These are phyloP conservation scores for Rhopilema esculentum DNA, from an alignment of 30 jellyfish, hydroid and myxozoan genomes.

Conservation along the genomic window DNA sequence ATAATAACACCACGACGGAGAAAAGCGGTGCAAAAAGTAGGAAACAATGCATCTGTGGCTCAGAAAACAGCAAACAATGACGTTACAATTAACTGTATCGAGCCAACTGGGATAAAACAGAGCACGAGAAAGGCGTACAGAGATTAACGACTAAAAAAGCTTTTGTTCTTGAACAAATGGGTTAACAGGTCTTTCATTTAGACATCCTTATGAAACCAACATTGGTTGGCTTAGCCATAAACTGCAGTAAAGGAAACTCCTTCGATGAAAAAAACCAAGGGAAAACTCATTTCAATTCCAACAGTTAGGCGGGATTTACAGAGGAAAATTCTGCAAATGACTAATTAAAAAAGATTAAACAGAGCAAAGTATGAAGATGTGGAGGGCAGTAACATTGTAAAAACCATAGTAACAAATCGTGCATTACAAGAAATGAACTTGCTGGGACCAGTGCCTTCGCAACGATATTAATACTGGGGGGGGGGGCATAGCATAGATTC, in stretches of 20 bases:
- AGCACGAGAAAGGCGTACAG: conserved; percentile 38
- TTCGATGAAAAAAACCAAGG: too few relatives aligned
- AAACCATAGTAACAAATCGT: too few relatives aligned
- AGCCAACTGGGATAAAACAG: conserved; percentile 62
- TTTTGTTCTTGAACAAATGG: conserved; percentile 31
- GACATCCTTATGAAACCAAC: conserved; percentile 5
- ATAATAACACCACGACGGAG: conserved; percentile 47
- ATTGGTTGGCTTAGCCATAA: conserved; percentile 15
- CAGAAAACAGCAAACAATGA: conserved; percentile 49
- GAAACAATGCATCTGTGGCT: conserved; percentile 60
- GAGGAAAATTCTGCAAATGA: too few relatives aligned
- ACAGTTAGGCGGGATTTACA: too few relatives aligned
- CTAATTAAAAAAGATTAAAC: too few relatives aligned
- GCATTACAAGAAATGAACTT: too few relatives aligned
- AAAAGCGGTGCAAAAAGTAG: conserved; percentile 41
- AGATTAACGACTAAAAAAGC: conserved; percentile 14
- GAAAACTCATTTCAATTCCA: too few relatives aligned
- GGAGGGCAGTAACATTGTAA: too few relatives aligned
- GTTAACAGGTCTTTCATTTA: conserved; percentile 20
- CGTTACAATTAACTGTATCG: conserved; percentile 55
- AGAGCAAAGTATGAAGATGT: too few relatives aligned
- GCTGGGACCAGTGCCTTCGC: too few relatives aligned
- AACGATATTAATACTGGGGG: too few relatives aligned
- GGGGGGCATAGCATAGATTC: too few relatives aligned
- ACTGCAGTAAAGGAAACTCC: background rate